Evolutionary conservation across 2,888 invertebrate species (phyloP).

Genomic region (Drosophila melanocephala): DNA sequence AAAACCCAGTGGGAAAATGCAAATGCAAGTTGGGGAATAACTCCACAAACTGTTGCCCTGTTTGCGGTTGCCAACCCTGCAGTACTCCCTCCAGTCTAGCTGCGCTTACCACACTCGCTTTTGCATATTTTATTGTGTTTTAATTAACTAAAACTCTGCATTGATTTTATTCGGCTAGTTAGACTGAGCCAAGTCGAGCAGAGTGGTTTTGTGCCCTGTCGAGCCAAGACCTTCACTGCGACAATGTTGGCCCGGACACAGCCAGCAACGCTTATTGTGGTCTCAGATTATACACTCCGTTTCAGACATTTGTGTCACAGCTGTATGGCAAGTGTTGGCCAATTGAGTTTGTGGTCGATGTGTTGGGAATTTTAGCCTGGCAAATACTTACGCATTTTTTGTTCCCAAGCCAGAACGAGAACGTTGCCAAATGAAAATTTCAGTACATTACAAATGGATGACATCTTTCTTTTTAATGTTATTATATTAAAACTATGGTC

Average conservation of each 20-base stretch:
- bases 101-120: constrained; percentile 38
- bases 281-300: constrained; percentile 21
- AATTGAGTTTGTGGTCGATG: constrained; percentile 46
- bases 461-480: neutral
- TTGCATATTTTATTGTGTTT: constrained; percentile 78
- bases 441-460: neutral
- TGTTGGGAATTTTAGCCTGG: constrained; percentile 3
- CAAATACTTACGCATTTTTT: constrained; percentile 4
- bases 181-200: constrained; percentile 8
- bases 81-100: constrained; percentile 2
- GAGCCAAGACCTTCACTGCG: constrained; percentile 21
- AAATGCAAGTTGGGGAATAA: constrained; percentile 7
- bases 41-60: constrained; percentile 20
- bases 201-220: constrained; percentile 6
- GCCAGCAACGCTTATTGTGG: constrained; percentile 38
- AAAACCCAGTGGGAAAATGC: constrained; percentile 45
- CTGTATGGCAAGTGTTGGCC: constrained; percentile 45
- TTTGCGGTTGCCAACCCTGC: constrained; percentile 37
- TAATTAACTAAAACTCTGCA: constrained; percentile 68
- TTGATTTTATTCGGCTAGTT: constrained; percentile 46
- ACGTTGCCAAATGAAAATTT: constrained; percentile 5
- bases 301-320: constrained; percentile 17
- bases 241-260: constrained; percentile 2
- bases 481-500: neutral
- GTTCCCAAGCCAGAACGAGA: neutral